phyloP scores from a whole-genome alignment of 2,797 vertebrate species.

The Chelon labrosus region DNA sequence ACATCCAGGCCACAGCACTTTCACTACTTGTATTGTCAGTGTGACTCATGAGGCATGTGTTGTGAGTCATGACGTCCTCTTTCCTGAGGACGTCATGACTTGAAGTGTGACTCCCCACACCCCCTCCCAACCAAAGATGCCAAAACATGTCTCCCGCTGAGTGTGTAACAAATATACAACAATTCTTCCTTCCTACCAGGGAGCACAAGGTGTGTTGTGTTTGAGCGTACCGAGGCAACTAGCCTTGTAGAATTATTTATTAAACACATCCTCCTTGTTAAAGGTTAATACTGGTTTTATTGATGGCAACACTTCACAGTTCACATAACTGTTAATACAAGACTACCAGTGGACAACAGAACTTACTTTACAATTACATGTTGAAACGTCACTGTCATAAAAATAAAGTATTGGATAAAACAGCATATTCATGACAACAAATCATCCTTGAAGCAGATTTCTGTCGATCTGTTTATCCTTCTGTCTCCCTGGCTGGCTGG shows the following conservation, averaged over 20 bases:
- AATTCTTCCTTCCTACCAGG: conserved; percentile 47
- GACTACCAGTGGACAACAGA: background rate
- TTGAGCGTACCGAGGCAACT: background rate
- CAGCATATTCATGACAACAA: background rate
- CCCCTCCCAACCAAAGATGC: too few relatives aligned
- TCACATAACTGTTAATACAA: background rate
- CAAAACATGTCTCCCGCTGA: too few relatives aligned
- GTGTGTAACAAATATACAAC: conserved; percentile 63
- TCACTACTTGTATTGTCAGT: background rate
- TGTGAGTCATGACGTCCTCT: too few relatives aligned
- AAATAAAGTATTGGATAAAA: background rate
- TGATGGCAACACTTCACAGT: background rate
- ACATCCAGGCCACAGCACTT: background rate
- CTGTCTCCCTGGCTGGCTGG: background rate
- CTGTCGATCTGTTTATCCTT: background rate
- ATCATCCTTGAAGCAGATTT: too few relatives aligned
- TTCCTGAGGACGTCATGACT: too few relatives aligned
- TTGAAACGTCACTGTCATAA: background rate
- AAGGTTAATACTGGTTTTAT: conserved; percentile 7
- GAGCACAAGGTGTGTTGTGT: conserved; percentile 9
- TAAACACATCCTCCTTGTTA: conserved; percentile 30
- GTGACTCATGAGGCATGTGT: too few relatives aligned
- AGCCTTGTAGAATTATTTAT: conserved; percentile 27
- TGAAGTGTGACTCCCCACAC: too few relatives aligned
- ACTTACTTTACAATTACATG: background rate